These are phyloP conservation scores for Eubasilissa regina DNA, from an alignment of 1,140 invertebrate genomes.

Conservation along the genomic window DNA sequence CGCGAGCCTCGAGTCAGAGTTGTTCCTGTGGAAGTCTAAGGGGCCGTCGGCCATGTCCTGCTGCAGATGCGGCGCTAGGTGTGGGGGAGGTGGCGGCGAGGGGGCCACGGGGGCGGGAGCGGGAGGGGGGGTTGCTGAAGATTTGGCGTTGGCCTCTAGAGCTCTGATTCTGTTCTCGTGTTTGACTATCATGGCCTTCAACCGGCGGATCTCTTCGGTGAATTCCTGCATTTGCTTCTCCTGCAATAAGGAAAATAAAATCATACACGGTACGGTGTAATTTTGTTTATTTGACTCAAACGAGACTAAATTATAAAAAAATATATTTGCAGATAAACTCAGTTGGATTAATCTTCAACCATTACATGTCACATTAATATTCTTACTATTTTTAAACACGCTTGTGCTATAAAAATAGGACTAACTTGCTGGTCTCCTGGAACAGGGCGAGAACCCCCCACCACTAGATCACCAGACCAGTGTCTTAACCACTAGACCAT, in stretches of 20 bases:
- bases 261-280: background rate
- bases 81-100: constrained; percentile 53
- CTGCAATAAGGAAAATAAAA: constrained; percentile 27
- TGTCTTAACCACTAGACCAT: too few relatives aligned
- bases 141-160: constrained; percentile 70
- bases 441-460: too few relatives aligned
- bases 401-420: too few relatives aligned
- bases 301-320: too few relatives aligned
- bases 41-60: constrained; percentile 60
- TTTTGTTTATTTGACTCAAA: background rate
- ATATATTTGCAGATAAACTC: too few relatives aligned
- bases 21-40: constrained; percentile 66
- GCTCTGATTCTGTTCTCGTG: constrained; percentile 88
- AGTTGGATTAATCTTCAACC: too few relatives aligned
- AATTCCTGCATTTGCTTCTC: constrained; percentile 66
- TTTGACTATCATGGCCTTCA: constrained; percentile 94
- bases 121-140: constrained; percentile 56
- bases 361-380: too few relatives aligned
- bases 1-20: constrained; percentile 64
- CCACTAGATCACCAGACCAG: too few relatives aligned
- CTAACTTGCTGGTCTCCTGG: too few relatives aligned
- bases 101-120: constrained; percentile 49
- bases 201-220: constrained; percentile 87
- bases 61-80: constrained; percentile 27
- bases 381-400: too few relatives aligned